phyloP scores from a whole-genome alignment of 2,113 vertebrate species.

The Pterocles burchelli region DNA sequence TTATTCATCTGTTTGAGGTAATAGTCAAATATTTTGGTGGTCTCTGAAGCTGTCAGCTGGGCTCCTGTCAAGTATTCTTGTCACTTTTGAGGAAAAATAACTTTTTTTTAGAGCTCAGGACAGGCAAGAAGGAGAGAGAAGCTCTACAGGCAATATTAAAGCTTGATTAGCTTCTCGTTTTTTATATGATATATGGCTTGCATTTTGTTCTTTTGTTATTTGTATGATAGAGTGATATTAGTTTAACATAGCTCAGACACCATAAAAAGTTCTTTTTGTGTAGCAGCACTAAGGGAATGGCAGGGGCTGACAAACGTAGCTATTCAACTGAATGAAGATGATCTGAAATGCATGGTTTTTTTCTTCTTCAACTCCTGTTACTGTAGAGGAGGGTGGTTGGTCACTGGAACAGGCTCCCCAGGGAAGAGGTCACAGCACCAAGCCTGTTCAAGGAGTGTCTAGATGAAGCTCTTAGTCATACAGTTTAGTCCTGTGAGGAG shows the following conservation, averaged over 20 bases:
- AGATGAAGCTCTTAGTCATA: fast-evolving
- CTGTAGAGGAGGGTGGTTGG: neutral
- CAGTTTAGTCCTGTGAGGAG: neutral
- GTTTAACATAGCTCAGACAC: neutral
- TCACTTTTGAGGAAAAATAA: neutral
- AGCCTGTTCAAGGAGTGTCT: neutral
- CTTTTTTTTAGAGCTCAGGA: neutral
- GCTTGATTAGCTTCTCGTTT: neutral
- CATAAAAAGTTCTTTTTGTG: neutral
- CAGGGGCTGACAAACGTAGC: neutral
- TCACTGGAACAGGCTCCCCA: neutral
- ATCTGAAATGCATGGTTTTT: neutral
- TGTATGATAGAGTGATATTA: neutral
- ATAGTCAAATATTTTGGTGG: neutral
- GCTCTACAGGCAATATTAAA: neutral
- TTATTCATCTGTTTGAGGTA: neutral
- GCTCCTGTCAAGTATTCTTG: neutral
- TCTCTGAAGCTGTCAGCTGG: neutral
- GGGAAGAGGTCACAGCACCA: neutral
- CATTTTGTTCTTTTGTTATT: neutral
- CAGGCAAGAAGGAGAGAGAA: neutral
- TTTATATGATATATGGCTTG: neutral
- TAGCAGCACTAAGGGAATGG: neutral
- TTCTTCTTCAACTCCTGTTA: neutral
- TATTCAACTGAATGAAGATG: neutral